Evolutionary conservation across 2,888 invertebrate genomes (phyloP).

Genomic region (Cantharis rustica): DNA sequence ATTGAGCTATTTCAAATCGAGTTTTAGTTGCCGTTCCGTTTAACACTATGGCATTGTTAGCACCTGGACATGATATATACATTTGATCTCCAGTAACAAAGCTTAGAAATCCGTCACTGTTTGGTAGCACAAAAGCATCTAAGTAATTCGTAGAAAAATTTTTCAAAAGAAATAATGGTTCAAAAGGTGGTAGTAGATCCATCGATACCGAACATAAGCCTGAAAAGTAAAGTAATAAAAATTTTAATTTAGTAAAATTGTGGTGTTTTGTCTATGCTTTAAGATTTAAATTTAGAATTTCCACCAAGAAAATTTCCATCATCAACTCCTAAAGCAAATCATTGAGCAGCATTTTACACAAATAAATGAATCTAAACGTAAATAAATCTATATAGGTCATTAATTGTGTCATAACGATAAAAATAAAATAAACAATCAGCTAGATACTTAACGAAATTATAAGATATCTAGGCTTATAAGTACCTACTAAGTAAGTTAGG

Average conservation of each 20-base stretch:
- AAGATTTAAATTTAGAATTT: too few species aligned
- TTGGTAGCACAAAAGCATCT: not conserved
- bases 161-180: not conserved
- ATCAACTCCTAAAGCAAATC: too few species aligned
- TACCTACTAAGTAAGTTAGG: too few species aligned
- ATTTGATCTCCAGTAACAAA: not conserved
- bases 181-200: not conserved
- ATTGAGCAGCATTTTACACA: too few species aligned
- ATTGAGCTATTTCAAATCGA: not conserved
- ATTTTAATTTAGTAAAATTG: not conserved
- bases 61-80: not conserved
- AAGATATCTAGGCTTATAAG: too few species aligned
- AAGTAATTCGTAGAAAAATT: not conserved
- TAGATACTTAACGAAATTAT: too few species aligned
- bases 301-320: too few species aligned
- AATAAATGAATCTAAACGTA: too few species aligned
- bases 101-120: not conserved
- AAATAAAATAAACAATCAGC: too few species aligned
- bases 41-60: not conserved
- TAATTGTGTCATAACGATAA: too few species aligned
- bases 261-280: too few species aligned
- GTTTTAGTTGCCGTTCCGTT: not conserved
- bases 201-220: not conserved
- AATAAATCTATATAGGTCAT: too few species aligned
- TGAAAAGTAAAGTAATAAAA: not conserved